Conservation (phyloP, 2,113 vertebrate species). For the Poeciliopsis occidentalis region DNA sequence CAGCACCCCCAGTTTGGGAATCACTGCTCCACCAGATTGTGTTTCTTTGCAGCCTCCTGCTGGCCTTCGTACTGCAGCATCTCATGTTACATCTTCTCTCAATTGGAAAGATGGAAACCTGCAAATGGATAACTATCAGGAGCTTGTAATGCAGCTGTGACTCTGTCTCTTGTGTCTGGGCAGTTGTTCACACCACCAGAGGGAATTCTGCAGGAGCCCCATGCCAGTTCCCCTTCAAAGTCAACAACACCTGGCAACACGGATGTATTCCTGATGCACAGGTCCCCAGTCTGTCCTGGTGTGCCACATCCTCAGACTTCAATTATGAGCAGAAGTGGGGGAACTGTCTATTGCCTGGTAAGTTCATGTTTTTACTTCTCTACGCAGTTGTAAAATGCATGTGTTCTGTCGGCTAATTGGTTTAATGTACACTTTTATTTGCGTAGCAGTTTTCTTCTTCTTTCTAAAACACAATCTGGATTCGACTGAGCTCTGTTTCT, state of each 20-base stretch:
- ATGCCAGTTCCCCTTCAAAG: constrained; percentile 91
- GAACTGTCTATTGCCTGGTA: constrained; percentile 87
- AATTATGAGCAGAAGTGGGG: constrained; percentile 82
- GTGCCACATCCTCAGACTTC: constrained; percentile 85
- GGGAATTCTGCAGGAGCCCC: constrained; percentile 88
- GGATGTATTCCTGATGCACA: constrained; percentile 80
- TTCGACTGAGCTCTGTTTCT: neutral
- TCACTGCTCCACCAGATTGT: neutral
- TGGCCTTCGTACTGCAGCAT: neutral
- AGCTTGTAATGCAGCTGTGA: neutral
- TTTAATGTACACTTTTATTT: neutral
- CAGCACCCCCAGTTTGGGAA: neutral
- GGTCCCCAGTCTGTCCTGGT: constrained; percentile 79
- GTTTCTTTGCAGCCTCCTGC: neutral
- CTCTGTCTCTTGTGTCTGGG: constrained; percentile 29
- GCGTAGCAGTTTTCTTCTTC: neutral
- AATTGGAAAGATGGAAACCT: neutral
- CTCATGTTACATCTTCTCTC: neutral
- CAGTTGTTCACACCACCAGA: constrained; percentile 87
- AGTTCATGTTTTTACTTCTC: constrained; percentile 11
- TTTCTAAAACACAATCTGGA: neutral
- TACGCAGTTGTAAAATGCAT: neutral
- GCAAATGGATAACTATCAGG: too few species aligned
- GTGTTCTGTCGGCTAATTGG: neutral
- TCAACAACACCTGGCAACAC: constrained; percentile 86